Conservation (phyloP, 1,140 invertebrate genomes). For the Oryzaephilus surinamensis region DNA sequence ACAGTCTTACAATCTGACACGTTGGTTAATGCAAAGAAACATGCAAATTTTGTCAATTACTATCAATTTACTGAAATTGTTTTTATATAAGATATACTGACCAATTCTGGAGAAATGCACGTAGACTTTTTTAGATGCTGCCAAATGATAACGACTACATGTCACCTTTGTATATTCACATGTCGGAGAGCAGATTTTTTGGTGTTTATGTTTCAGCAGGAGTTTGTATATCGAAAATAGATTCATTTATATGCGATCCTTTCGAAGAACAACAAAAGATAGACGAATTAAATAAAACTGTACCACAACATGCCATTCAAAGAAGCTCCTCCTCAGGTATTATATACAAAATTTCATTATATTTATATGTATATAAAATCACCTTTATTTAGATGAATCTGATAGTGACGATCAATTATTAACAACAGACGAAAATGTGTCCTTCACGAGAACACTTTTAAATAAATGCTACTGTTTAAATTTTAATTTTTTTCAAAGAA, state of each 20-base stretch:
- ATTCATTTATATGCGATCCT: slow-evolving; percentile 32
- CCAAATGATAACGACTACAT: slow-evolving; percentile 39
- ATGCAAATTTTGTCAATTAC: slow-evolving; percentile 39
- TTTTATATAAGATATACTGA: slow-evolving; percentile 12
- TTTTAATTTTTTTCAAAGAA: too few species aligned
- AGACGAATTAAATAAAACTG: too few species aligned
- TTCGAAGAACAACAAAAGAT: too few species aligned
- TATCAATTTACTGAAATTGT: slow-evolving; percentile 37
- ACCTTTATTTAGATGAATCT: too few species aligned
- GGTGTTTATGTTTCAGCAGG: slow-evolving; percentile 45
- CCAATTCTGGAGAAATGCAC: background rate
- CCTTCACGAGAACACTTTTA: too few species aligned
- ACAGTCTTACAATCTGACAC: slow-evolving; percentile 43
- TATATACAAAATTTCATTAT: too few species aligned
- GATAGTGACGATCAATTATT: too few species aligned
- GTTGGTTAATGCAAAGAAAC: slow-evolving; percentile 39
- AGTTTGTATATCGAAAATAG: slow-evolving; percentile 37
- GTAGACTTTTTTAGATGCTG: slow-evolving; percentile 35
- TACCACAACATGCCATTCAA: too few species aligned
- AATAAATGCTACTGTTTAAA: too few species aligned
- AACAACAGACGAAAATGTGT: too few species aligned
- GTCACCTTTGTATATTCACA: slow-evolving; percentile 43
- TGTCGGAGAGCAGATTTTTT: slow-evolving; percentile 50
- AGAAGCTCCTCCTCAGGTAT: too few species aligned
- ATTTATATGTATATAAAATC: too few species aligned